Base-by-base conservation (phyloP, 2,888 invertebrate species). In the Mayetiola destructor region DNA sequence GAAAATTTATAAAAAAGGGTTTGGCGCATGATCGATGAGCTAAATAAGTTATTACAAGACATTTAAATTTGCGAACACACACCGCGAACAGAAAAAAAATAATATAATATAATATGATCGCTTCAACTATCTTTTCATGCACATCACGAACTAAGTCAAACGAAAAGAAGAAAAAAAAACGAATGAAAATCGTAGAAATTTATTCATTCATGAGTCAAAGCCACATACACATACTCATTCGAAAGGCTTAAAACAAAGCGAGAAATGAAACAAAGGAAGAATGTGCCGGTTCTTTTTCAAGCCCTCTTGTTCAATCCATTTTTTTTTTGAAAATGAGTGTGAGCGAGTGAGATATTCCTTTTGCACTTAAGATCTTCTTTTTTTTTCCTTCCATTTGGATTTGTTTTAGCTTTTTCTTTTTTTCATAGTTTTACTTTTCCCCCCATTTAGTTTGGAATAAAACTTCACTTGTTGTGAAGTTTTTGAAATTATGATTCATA, bases 181-280 rank as follows among this genome's bases (percentile, higher is more conserved):
- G 27, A n/a, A n/a, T n/a, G n/a, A n/a, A n/a, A n/a, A n/a, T n/a
- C n/a, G n/a, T n/a, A 48, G 27, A 27, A 16, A n/a, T 48, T 27
- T 27, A 27, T 48, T 48, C 48, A 48, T 48, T 48, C 48, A 48
- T 27, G 48, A 48, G n/a, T n/a, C n/a, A n/a, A 48, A 27, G 27
- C n/a, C n/a, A 27, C 23, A n/a, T n/a, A n/a, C n/a, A n/a, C n/a
- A n/a, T 23, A 14, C 42, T 6, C 8, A n/a, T 42, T 27, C 27
- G 48, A 48, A 48, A 48, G 3, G 14, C n/a, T n/a, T n/a, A 16
- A 48, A 27, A 48, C 23, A 27, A 23, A 3, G 21, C 23, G 48
- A 27, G 9, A 14, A 27, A 27, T 27, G 42, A 23, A 21, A n/a
- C 5, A 39, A 16, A 27, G 29, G 27, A 14, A 27, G 27, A 27